These are phyloP conservation scores for Toxotes chatareus DNA, from an alignment of 2,113 vertebrate species.

Conservation along the genomic window DNA sequence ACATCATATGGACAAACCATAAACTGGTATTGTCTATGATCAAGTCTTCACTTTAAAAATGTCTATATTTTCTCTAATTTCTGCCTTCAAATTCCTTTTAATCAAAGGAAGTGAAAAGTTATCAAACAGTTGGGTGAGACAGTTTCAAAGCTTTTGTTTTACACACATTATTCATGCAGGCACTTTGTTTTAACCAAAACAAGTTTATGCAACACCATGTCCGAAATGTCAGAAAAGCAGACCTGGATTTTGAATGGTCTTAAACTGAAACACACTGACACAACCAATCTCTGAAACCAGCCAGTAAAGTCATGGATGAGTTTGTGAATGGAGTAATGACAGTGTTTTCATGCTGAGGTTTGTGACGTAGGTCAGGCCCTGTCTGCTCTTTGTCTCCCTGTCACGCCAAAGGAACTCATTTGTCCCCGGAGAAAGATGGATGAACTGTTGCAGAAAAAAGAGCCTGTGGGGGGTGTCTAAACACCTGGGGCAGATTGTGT, in stretches of 20 bases:
- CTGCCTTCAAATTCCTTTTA: too few relatives aligned
- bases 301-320: conserved; percentile 17
- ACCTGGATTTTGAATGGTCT: background rate
- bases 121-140: background rate
- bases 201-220: background rate
- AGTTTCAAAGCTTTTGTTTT: too few relatives aligned
- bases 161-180: too few relatives aligned
- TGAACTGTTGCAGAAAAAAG: conserved; percentile 30
- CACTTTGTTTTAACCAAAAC: background rate
- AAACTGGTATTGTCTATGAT: background rate
- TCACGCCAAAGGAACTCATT: conserved; percentile 64
- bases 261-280: background rate
- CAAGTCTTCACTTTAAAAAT: background rate
- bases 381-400: conserved; percentile 69
- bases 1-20: background rate
- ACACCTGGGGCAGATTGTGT: conserved; percentile 36
- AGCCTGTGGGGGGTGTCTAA: conserved; percentile 4
- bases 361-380: conserved; percentile 58
- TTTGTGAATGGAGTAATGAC: conserved; percentile 24
- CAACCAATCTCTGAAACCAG: background rate
- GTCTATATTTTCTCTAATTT: too few relatives aligned
- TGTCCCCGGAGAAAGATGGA: conserved; percentile 58
- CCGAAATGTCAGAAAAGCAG: background rate
- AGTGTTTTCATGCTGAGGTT: conserved; percentile 43
- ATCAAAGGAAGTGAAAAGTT: background rate